Evolutionary conservation across 2,113 vertebrate species (phyloP).

Genomic region (Plectropomus leopardus): DNA sequence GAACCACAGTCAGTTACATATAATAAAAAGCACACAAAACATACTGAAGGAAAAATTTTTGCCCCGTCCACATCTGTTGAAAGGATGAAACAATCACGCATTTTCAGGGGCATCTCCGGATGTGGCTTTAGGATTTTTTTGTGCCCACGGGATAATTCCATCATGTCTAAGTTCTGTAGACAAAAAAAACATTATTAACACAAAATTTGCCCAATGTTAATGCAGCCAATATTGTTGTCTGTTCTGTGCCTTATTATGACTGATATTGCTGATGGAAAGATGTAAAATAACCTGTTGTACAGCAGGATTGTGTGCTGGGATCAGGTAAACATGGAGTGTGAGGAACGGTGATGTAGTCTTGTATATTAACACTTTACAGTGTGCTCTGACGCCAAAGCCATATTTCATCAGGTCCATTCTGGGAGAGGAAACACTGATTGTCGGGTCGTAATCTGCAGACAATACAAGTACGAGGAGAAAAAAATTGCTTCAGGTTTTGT

Average conservation of each 20-base stretch:
- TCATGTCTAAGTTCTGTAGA: background rate
- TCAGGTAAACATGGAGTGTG: conserved; percentile 45
- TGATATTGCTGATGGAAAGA: background rate
- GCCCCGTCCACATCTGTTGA: background rate
- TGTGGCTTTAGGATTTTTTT: background rate
- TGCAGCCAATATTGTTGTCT: too few species aligned
- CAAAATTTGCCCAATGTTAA: background rate
- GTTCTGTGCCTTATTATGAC: background rate
- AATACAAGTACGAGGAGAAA: conserved; percentile 8
- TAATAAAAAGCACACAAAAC: too few species aligned
- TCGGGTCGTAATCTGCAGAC: conserved; percentile 20
- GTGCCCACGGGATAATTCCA: background rate
- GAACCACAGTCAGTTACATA: too few species aligned
- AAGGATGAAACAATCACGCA: background rate
- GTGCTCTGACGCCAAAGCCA: background rate
- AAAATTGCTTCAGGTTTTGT: background rate
- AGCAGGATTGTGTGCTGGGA: conserved; percentile 31
- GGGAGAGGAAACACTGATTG: background rate
- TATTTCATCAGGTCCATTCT: conserved; percentile 9
- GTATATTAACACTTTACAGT: conserved; percentile 30
- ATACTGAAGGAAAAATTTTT: background rate
- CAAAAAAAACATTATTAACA: background rate
- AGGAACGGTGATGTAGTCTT: background rate
- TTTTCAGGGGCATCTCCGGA: background rate
- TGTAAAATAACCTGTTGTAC: conserved; percentile 34